phyloP scores from a whole-genome alignment of 2,113 vertebrate species.

The Campylomormyrus numenius region DNA sequence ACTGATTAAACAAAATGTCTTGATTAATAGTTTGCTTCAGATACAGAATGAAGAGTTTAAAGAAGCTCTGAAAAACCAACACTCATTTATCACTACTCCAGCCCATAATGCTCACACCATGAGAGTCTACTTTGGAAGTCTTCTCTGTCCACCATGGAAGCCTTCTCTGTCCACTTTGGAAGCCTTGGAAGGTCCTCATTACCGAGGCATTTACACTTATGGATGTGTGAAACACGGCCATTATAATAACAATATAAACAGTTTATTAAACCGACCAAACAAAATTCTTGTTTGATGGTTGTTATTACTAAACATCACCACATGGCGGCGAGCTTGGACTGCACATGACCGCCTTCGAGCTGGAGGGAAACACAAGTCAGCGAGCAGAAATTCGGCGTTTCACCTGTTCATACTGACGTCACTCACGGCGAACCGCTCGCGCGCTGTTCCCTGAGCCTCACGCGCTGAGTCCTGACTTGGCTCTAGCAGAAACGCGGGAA shows the following conservation, averaged over 20 bases:
- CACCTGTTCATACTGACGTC: slow-evolving; percentile 22
- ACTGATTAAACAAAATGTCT: neutral
- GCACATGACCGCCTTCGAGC: neutral
- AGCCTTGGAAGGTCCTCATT: neutral
- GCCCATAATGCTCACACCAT: neutral
- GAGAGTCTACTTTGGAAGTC: neutral
- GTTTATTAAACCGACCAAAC: neutral
- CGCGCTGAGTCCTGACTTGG: neutral
- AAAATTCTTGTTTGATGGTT: neutral
- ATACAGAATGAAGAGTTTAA: neutral
- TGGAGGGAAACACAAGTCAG: neutral
- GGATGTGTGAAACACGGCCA: neutral
- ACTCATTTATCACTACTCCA: neutral
- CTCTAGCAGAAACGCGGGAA: slow-evolving; percentile 11
- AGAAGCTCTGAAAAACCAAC: neutral
- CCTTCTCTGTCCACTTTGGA: neutral
- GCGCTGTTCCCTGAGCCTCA: neutral
- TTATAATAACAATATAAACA: neutral
- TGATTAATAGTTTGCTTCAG: neutral
- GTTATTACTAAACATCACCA: neutral
- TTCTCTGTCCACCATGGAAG: neutral
- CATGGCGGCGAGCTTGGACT: slow-evolving; percentile 10
- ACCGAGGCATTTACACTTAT: neutral
- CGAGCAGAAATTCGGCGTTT: neutral
- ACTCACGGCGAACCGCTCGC: neutral